Base-by-base conservation (phyloP, 2,888 invertebrate genomes). In the Andrena flavipes region DNA sequence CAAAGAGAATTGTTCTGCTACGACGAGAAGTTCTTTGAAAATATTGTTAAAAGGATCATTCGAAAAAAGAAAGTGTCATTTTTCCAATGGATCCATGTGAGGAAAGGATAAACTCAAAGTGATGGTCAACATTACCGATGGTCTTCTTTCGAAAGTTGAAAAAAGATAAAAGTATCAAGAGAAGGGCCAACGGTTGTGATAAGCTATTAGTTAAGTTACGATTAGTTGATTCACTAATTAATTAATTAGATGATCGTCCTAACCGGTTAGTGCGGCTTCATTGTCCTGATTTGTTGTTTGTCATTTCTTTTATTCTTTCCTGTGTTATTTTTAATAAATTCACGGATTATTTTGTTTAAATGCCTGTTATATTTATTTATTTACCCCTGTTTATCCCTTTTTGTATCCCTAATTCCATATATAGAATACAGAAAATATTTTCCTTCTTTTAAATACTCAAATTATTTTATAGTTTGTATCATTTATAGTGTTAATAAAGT, bases 261-360 rank as follows among this genome's bases (percentile, higher is more conserved):
- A 81, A 83, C 79, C 82, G 77, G 82, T 84, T 86, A 88, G 81
- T 80, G 81, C 86, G 85, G 86, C 84, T 87, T 88, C 81, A 79
- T 85, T 82, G 78, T 86, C 79, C 86, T 86, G 83, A 90, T 88
- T 90, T 90, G 87, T 90, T 89, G 90, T 90, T 81, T 80, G 87
- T 90, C 87, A 89, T 89, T 88, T 84, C 83, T 83, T 87, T 88
- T 78, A 82, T 76, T 75, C 82, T 80, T 59, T 88, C 87, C 87
- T 90, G 89, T 90, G 89, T 89, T 90, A 90, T 89, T 90, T 90
- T 89, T 89, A 90, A 90, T 90, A 90, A 90, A 90, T 90, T 85
- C 84, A 89, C 84, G 88, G 76, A 89, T 89, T 87, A 88, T 90
- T 89, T 90, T 88, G 85, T 77, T 88, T 88, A 85, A 72, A 59